Evolutionary conservation across 2,113 vertebrate species (phyloP).

Genomic region (Mormyrus iriodes): DNA sequence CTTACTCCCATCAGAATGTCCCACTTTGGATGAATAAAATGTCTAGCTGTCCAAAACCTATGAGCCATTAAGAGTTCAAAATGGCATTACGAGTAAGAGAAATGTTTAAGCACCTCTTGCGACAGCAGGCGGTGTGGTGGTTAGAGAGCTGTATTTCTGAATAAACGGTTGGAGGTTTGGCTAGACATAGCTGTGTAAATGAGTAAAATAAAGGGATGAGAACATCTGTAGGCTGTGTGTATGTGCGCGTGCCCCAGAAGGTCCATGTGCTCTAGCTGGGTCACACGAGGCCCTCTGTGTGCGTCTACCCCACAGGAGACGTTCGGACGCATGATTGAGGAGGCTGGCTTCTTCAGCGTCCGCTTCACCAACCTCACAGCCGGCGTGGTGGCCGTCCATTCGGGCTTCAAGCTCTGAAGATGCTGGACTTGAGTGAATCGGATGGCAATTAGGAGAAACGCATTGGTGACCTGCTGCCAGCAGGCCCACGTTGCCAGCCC

Average conservation of each 20-base stretch:
- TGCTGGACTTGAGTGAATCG: background rate
- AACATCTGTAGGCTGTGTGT: background rate
- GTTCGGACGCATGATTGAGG: conserved; percentile 85
- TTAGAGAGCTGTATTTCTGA: background rate
- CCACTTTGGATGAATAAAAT: background rate
- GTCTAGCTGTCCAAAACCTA: background rate
- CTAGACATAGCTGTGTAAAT: background rate
- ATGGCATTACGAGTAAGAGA: background rate
- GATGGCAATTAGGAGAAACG: background rate
- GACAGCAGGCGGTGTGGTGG: background rate
- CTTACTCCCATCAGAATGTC: background rate
- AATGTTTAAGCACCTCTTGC: background rate
- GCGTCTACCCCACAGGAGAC: conserved; percentile 66
- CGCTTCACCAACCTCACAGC: conserved; percentile 73
- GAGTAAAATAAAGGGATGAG: background rate
- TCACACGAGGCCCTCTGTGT: background rate
- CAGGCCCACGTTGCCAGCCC: background rate
- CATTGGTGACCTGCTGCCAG: background rate
- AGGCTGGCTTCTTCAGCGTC: conserved; percentile 79
- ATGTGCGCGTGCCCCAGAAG: background rate
- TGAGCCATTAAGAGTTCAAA: background rate
- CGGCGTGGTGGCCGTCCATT: conserved; percentile 88
- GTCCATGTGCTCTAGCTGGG: background rate
- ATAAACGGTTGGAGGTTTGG: background rate
- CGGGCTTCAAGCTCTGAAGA: conserved; percentile 86